These are phyloP conservation scores for Orchesellides sinensis DNA, from an alignment of 2,888 invertebrate species.

Conservation along the genomic window DNA sequence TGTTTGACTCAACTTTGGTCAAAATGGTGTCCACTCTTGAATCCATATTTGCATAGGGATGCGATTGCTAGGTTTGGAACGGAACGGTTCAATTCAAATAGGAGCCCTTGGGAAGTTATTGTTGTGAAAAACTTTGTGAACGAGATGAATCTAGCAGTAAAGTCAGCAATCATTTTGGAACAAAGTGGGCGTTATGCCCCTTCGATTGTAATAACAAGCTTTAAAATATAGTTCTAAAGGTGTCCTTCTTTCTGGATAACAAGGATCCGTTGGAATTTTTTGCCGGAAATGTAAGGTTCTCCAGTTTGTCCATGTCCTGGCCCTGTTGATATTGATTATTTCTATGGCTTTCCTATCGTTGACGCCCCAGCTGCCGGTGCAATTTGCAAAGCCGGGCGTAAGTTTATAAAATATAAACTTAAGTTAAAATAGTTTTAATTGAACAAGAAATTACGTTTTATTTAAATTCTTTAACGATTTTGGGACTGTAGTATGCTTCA, in stretches of 20 bases:
- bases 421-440: background rate
- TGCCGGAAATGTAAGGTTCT: slow-evolving; percentile 45
- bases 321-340: slow-evolving; percentile 19
- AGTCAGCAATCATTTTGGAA: slow-evolving; percentile 43
- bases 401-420: background rate
- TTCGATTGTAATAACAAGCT: slow-evolving; percentile 17
- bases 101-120: slow-evolving; percentile 39
- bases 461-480: background rate
- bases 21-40: slow-evolving; percentile 43
- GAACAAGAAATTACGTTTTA: background rate
- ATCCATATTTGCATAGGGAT: slow-evolving; percentile 38
- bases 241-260: slow-evolving; percentile 38
- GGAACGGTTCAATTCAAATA: slow-evolving; percentile 2
- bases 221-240: slow-evolving; percentile 6
- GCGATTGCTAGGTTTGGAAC: slow-evolving; percentile 14
- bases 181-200: too few species aligned
- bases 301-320: slow-evolving; percentile 29
- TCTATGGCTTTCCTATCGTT: slow-evolving; percentile 40
- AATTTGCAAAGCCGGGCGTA: slow-evolving; percentile 47
- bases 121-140: slow-evolving; percentile 37
- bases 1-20: slow-evolving; percentile 40
- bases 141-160: slow-evolving; percentile 6
- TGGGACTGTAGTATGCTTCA: slow-evolving; percentile 34
- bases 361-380: slow-evolving; percentile 28
- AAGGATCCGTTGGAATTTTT: slow-evolving; percentile 18